Conservation (phyloP, 2,888 invertebrate species). For the Amphipyra tragopoginis region DNA sequence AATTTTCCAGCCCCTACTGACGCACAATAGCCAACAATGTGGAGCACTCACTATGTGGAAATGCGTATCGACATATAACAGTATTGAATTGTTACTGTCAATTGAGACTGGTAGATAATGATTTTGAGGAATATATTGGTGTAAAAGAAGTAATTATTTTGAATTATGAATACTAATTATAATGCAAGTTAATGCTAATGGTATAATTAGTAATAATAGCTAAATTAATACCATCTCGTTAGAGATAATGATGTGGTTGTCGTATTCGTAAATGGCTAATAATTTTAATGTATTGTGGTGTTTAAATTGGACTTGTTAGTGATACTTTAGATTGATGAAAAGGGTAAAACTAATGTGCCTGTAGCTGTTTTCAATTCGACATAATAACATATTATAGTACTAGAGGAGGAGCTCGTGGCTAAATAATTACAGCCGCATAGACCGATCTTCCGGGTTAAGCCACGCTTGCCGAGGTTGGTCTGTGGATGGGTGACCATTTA, state of each 20-base stretch:
- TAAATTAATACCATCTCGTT: conserved; percentile 21
- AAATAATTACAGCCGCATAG: too few relatives aligned
- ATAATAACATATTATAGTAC: too few relatives aligned
- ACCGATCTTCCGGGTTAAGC: too few relatives aligned
- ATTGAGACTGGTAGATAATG: not conserved
- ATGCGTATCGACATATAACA: conserved; percentile 19
- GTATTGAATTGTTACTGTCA: conserved; percentile 16
- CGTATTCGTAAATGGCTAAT: conserved; percentile 15
- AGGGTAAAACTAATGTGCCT: not conserved
- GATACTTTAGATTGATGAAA: conserved; percentile 3
- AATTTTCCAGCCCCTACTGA: conserved; percentile 67
- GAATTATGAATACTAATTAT: conserved; percentile 7
- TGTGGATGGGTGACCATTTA: too few relatives aligned
- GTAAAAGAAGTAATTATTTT: conserved; percentile 9
- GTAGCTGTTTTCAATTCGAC: too few relatives aligned
- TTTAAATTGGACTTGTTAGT: conserved; percentile 11
- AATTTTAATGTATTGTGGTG: conserved; percentile 13
- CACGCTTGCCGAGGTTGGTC: too few relatives aligned
- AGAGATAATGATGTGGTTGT: conserved; percentile 25
- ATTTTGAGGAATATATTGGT: not conserved
- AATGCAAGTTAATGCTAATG: not conserved
- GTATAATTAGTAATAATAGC: conserved; percentile 18
- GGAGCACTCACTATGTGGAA: conserved; percentile 24
- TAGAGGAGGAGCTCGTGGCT: too few relatives aligned
- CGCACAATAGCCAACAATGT: conserved; percentile 60